Percentiles rank a stretch among this genome's conserved stretches.
Evolutionary conservation across 2,113 vertebrate genomes (phyloP).

Genomic region (Trogon melanurus): DNA sequence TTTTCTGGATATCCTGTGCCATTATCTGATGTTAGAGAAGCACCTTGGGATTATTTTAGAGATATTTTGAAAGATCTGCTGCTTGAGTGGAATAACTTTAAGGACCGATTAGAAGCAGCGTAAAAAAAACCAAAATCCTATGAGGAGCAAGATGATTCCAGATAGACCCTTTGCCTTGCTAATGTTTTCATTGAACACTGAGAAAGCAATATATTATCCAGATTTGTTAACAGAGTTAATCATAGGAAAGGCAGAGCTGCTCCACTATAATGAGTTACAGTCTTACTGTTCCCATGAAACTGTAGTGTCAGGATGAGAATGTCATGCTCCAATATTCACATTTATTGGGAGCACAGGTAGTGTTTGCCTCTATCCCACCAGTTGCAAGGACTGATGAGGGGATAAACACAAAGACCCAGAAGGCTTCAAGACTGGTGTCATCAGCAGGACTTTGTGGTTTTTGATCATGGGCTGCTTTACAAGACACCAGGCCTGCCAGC

Average conservation of each 20-base stretch:
- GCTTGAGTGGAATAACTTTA: neutral
- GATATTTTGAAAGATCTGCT: neutral
- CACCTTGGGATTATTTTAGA: neutral
- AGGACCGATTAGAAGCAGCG: neutral
- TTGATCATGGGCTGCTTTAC: too few species aligned
- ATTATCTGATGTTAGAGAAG: neutral
- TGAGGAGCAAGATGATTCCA: neutral
- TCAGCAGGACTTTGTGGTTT: too few species aligned
- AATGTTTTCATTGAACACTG: neutral
- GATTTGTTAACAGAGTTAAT: neutral
- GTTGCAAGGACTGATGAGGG: too few species aligned
- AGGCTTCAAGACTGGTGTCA: too few species aligned
- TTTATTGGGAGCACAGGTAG: too few species aligned
- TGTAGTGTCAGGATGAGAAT: neutral
- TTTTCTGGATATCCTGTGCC: neutral
- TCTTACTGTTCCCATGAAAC: neutral
- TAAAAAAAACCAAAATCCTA: neutral
- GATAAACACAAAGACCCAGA: too few species aligned
- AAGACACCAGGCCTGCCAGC: too few species aligned
- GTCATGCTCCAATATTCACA: neutral
- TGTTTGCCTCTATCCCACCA: too few species aligned
- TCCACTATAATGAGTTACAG: neutral
- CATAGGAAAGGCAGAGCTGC: neutral
- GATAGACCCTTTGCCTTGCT: neutral
- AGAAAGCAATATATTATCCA: neutral